phyloP scores from a whole-genome alignment of 2,888 invertebrate genomes.

The Heliconius aoede region DNA sequence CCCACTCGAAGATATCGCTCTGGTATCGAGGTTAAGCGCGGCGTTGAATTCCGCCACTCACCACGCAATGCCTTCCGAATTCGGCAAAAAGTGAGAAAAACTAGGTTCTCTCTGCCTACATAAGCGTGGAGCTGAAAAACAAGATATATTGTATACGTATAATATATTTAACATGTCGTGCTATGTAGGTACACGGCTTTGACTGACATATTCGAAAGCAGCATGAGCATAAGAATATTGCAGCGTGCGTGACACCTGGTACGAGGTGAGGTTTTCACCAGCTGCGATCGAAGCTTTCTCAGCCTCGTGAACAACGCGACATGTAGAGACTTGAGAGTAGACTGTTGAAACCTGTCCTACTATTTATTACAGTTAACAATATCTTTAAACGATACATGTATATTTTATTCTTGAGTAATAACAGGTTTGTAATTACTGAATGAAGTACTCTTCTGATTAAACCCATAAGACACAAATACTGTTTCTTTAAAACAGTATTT shows the following conservation, averaged over 20 bases:
- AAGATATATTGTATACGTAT: background rate
- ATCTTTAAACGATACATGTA: background rate
- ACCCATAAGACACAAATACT: too few relatives aligned
- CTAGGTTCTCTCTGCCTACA: too few relatives aligned
- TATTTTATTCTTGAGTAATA: background rate
- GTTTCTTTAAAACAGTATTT: too few relatives aligned
- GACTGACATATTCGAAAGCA: conserved; percentile 55
- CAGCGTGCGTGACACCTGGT: conserved; percentile 58
- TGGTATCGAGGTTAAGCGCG: too few relatives aligned
- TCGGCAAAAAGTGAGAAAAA: too few relatives aligned
- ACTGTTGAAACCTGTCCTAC: conserved; percentile 44
- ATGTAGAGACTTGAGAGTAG: conserved; percentile 51
- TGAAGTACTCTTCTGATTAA: too few relatives aligned
- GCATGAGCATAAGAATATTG: conserved; percentile 38
- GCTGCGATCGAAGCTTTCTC: conserved; percentile 73
- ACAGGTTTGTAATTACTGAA: background rate
- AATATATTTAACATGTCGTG: conserved; percentile 27
- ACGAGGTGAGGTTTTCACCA: conserved; percentile 72
- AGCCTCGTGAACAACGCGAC: conserved; percentile 57
- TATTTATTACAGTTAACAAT: background rate
- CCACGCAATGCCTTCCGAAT: too few relatives aligned
- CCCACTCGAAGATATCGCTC: too few relatives aligned
- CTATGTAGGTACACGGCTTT: conserved; percentile 45
- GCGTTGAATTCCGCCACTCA: too few relatives aligned
- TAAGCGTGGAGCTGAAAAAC: too few relatives aligned